phyloP scores from a whole-genome alignment of 2,113 vertebrate genomes.

The Zosterops borbonicus region DNA sequence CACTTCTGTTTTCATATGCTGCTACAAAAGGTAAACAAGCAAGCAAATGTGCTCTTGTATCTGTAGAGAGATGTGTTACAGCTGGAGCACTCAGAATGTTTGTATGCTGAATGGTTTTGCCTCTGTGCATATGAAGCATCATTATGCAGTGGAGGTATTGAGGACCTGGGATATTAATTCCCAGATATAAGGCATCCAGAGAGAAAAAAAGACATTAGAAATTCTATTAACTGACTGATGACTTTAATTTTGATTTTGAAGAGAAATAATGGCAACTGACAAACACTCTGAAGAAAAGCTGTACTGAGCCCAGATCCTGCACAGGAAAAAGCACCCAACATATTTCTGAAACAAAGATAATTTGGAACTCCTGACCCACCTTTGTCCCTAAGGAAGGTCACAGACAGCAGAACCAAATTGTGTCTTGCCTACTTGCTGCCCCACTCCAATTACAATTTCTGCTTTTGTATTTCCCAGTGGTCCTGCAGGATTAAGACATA shows the following conservation, averaged over 20 bases:
- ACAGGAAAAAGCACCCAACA: background rate
- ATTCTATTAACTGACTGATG: background rate
- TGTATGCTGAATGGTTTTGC: background rate
- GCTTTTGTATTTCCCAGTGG: background rate
- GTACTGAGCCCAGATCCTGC: background rate
- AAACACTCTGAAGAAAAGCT: background rate
- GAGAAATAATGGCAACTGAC: background rate
- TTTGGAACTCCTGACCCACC: background rate
- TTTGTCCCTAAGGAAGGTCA: background rate
- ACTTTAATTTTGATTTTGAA: constrained; percentile 3
- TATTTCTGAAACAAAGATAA: background rate
- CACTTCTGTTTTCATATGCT: background rate
- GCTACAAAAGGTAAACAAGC: background rate
- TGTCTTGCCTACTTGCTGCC: background rate
- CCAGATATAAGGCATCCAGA: background rate
- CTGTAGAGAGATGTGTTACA: background rate
- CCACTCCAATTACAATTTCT: background rate
- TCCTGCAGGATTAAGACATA: background rate
- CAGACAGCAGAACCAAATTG: background rate
- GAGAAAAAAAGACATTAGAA: background rate
- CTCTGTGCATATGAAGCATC: background rate
- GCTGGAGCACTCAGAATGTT: background rate
- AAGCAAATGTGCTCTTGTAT: background rate
- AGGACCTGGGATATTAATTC: background rate
- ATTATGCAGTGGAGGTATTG: background rate